Conservation (phyloP, 2,888 invertebrate species). For the Chirona hameri region DNA sequence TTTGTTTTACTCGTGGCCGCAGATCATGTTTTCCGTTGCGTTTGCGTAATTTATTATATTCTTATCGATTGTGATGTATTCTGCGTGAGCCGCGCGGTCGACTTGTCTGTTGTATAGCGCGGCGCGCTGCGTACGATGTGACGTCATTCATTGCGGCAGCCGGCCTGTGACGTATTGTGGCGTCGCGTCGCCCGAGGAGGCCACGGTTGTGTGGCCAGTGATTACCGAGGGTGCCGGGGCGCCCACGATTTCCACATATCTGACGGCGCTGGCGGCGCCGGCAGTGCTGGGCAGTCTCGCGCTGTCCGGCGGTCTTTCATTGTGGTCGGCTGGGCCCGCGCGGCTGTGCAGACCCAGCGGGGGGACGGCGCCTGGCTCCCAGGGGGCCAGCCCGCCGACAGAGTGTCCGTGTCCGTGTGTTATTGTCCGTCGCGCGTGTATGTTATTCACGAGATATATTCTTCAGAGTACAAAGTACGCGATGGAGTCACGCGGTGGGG, state of each 20-base stretch:
- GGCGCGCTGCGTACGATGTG: neutral
- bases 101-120: neutral
- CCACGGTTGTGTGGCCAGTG: neutral
- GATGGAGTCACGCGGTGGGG: neutral
- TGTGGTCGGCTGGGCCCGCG: conserved; percentile 27
- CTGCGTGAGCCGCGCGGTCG: neutral
- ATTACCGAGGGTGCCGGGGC: neutral
- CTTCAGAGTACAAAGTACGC: conserved; percentile 13
- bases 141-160: too few species aligned
- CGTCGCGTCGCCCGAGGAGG: neutral
- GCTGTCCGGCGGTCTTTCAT: conserved; percentile 35
- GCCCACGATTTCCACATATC: neutral
- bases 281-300: neutral
- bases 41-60: neutral
- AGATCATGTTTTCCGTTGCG: conserved; percentile 1
- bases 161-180: neutral
- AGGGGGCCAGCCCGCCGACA: neutral
- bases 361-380: neutral
- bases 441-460: neutral
- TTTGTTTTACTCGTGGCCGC: neutral
- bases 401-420: neutral
- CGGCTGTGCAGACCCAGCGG: neutral
- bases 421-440: neutral
- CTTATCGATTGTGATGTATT: neutral
- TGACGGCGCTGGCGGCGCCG: conserved; percentile 23